Conservation (phyloP, 2,888 invertebrate species). For the Trachelus troglodyta region DNA sequence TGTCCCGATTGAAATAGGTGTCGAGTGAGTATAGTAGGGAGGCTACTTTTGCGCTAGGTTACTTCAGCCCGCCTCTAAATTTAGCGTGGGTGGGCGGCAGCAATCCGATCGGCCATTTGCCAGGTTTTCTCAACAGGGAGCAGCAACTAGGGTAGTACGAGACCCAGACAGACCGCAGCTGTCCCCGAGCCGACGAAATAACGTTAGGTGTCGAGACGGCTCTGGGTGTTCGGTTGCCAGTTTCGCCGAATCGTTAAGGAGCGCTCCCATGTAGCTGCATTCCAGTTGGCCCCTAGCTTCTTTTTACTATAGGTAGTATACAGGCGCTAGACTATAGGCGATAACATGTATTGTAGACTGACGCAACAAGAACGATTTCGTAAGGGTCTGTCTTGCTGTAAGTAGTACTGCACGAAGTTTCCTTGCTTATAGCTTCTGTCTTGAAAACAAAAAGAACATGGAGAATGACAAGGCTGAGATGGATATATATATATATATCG, state of each 20-base stretch:
- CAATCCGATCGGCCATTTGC: conserved; percentile 25
- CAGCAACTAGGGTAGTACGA: neutral
- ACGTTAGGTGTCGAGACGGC: neutral
- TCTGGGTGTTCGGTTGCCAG: neutral
- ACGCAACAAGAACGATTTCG: neutral
- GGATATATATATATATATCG: neutral
- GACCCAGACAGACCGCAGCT: conserved; percentile 45
- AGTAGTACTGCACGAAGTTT: neutral
- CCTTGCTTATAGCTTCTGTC: neutral
- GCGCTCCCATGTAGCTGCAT: neutral
- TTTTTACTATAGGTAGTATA: neutral
- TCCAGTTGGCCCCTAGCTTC: neutral
- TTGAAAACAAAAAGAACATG: neutral
- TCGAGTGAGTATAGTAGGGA: neutral
- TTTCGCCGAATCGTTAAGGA: conserved; percentile 1
- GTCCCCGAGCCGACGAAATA: conserved; percentile 41
- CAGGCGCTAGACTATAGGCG: neutral
- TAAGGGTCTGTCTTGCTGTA: neutral
- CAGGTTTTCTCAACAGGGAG: neutral
- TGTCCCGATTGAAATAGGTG: neutral
- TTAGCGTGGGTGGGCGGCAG: conserved; percentile 57
- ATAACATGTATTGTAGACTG: neutral
- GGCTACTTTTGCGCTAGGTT: conserved; percentile 29
- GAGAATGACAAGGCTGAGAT: neutral
- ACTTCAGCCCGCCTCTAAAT: conserved; percentile 45